Conservation (phyloP, 2,888 invertebrate species). For the Pelosia muscerda region DNA sequence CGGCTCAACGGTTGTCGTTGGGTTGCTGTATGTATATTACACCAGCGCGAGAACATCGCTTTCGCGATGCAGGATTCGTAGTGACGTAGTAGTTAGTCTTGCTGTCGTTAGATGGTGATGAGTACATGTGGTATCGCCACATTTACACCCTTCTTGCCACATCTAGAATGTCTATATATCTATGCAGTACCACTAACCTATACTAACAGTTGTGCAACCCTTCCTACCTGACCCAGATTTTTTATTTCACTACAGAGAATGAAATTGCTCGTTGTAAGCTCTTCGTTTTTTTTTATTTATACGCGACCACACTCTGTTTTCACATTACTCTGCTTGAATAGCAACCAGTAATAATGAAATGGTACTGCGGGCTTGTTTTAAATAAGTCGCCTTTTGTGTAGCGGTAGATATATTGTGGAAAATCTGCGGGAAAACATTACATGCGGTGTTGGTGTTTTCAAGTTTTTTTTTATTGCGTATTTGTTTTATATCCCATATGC, state of each 20-base stretch:
- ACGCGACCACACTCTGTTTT: constrained; percentile 68
- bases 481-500: neutral
- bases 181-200: constrained; percentile 52
- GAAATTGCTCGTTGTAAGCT: constrained; percentile 81
- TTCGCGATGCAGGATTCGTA: no score
- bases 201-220: constrained; percentile 63
- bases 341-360: constrained; percentile 43
- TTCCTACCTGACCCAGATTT: constrained; percentile 81
- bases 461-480: neutral
- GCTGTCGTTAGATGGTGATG: no score
- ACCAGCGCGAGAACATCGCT: no score
- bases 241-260: constrained; percentile 81
- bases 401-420: constrained; percentile 7
- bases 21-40: no score
- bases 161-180: constrained; percentile 55
- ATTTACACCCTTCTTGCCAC: constrained; percentile 21
- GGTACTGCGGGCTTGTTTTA: constrained; percentile 30
- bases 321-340: constrained; percentile 61
- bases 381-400: constrained; percentile 11
- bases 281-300: constrained; percentile 61
- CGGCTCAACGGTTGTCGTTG: no score
- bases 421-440: neutral
- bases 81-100: no score
- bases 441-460: neutral
- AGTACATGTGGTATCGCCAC: no score